These are phyloP conservation scores for Ceratitis capitata DNA, from an alignment of 1,140 invertebrate genomes.

Conservation along the genomic window DNA sequence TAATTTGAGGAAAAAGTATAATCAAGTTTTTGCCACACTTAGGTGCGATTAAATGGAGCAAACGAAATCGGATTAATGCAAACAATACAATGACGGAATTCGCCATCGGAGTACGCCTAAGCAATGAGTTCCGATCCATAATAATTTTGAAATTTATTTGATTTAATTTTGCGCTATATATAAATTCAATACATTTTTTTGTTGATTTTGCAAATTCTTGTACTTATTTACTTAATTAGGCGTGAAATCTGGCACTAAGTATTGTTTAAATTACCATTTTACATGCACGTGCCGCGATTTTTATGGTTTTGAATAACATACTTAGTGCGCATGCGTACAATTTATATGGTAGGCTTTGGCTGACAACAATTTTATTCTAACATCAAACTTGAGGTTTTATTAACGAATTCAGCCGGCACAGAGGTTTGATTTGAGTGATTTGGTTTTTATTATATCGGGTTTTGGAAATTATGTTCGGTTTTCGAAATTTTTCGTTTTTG, in stretches of 20 bases:
- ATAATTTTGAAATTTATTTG: no score
- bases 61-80: background rate
- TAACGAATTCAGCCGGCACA: no score
- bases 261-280: background rate
- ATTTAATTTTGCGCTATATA: no score
- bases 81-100: background rate
- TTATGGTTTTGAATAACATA: background rate
- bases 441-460: no score
- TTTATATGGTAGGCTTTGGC: background rate
- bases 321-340: background rate
- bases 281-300: background rate
- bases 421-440: no score
- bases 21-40: background rate
- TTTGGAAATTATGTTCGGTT: no score
- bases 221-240: background rate
- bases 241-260: constrained; percentile 9
- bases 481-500: no score
- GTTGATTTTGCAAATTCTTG: background rate
- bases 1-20: background rate
- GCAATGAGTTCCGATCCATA: background rate
- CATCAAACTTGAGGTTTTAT: no score
- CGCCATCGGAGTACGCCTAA: background rate
- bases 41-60: background rate
- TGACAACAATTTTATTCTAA: background rate
- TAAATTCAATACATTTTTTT: background rate